Evolutionary conservation across 2,797 vertebrate genomes (phyloP).

Genomic region (Myotis myotis): DNA sequence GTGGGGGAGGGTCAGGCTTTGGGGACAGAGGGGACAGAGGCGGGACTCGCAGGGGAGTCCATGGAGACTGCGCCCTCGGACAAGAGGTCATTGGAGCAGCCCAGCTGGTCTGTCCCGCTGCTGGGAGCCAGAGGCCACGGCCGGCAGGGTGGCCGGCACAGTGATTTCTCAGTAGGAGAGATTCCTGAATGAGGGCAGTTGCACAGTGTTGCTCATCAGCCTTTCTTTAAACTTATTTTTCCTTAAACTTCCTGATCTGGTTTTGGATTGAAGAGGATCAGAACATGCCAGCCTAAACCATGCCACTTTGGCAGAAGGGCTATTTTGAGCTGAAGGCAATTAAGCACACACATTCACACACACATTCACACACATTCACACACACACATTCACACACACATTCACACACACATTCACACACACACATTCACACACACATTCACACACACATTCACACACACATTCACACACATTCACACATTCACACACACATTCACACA

Average conservation of each 20-base stretch:
- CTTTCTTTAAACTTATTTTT: not conserved
- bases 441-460: too few relatives aligned
- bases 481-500: too few relatives aligned
- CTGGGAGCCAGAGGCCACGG: rapidly evolving
- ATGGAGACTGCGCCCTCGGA: rapidly evolving
- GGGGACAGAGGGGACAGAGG: not conserved
- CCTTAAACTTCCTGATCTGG: not conserved
- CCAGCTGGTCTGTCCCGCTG: rapidly evolving
- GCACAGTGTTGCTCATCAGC: not conserved
- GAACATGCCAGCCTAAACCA: not conserved
- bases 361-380: too few relatives aligned
- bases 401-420: too few relatives aligned
- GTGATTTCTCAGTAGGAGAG: rapidly evolving
- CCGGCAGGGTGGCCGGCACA: not conserved
- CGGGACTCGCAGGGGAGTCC: not conserved
- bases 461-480: too few relatives aligned
- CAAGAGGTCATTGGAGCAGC: not conserved
- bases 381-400: too few relatives aligned
- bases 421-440: too few relatives aligned
- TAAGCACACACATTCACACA: not conserved
- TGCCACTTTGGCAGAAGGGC: not conserved
- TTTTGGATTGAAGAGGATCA: not conserved
- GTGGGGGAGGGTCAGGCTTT: not conserved
- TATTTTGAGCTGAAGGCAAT: not conserved
- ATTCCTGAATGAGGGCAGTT: rapidly evolving